Percentiles rank a stretch among this genome's conserved stretches.
phyloP scores from a whole-genome alignment of 2,888 invertebrate genomes.

The Chironomus riparius region DNA sequence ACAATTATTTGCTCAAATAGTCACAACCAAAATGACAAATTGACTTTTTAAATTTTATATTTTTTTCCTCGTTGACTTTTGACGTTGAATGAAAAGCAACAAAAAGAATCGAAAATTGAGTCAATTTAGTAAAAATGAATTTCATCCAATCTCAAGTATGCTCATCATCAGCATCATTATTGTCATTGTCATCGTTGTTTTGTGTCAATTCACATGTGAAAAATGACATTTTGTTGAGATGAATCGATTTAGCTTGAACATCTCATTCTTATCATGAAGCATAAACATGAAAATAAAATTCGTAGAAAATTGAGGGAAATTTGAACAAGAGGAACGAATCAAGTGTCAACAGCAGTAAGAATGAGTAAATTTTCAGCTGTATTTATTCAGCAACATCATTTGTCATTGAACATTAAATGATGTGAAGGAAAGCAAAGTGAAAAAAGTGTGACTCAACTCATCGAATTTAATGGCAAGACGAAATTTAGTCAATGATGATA shows the following conservation, averaged over 20 bases:
- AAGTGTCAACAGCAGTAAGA: neutral
- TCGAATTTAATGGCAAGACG: neutral
- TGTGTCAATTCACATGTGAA: neutral
- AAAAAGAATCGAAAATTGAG: no score
- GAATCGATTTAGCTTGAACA: neutral
- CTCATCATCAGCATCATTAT: no score
- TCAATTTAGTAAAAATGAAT: no score
- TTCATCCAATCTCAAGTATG: no score
- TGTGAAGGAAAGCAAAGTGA: neutral
- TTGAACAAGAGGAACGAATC: neutral
- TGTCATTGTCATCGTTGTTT: no score
- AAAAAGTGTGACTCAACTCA: neutral
- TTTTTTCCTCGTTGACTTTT: no score
- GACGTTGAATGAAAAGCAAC: no score
- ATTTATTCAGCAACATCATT: neutral
- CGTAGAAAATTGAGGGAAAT: neutral
- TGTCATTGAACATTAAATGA: neutral
- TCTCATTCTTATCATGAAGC: neutral
- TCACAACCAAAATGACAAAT: no score
- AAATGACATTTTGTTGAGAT: neutral
- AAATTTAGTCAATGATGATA: neutral
- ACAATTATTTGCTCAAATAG: no score
- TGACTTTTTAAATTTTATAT: no score
- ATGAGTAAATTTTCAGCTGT: neutral
- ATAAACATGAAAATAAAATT: no score